phyloP scores from a whole-genome alignment of 2,888 invertebrate species.

The Eupithecia tripunctaria region DNA sequence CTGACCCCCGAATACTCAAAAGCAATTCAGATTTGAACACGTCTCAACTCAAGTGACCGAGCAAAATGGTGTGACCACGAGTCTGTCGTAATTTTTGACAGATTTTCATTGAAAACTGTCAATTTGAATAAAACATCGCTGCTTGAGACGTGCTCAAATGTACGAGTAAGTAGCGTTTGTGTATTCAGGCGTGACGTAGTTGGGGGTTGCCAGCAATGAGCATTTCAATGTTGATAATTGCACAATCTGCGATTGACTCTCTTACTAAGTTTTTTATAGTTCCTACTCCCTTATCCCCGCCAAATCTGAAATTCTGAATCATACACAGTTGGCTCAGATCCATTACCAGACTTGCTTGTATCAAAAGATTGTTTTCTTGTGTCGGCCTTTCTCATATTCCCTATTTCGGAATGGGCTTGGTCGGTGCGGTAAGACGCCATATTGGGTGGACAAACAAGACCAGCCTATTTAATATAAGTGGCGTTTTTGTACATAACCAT shows the following conservation, averaged over 20 bases:
- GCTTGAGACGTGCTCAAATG: too few species aligned
- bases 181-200: too few species aligned
- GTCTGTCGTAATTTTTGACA: too few species aligned
- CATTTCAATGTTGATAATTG: not conserved
- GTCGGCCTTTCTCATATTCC: constrained; percentile 32
- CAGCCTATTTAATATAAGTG: constrained; percentile 28
- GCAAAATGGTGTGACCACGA: too few species aligned
- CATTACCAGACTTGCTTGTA: not conserved
- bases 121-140: too few species aligned
- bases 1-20: too few species aligned
- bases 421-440: constrained; percentile 30
- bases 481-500: constrained; percentile 8
- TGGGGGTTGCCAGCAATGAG: not conserved
- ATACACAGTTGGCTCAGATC: not conserved
- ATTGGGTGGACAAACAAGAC: constrained; percentile 28
- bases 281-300: not conserved
- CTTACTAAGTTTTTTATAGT: not conserved
- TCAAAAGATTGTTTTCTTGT: constrained; percentile 15
- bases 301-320: not conserved
- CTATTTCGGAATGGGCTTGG: constrained; percentile 33
- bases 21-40: too few species aligned
- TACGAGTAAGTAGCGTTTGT: too few species aligned
- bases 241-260: not conserved
- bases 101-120: too few species aligned
- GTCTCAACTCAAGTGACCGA: too few species aligned